A percentile compares a stretch with the other conserved stretches of the same genome.
These are phyloP conservation scores for Actenoides lindsayi DNA, from an alignment of 2,113 vertebrate genomes.

Conservation along the genomic window DNA sequence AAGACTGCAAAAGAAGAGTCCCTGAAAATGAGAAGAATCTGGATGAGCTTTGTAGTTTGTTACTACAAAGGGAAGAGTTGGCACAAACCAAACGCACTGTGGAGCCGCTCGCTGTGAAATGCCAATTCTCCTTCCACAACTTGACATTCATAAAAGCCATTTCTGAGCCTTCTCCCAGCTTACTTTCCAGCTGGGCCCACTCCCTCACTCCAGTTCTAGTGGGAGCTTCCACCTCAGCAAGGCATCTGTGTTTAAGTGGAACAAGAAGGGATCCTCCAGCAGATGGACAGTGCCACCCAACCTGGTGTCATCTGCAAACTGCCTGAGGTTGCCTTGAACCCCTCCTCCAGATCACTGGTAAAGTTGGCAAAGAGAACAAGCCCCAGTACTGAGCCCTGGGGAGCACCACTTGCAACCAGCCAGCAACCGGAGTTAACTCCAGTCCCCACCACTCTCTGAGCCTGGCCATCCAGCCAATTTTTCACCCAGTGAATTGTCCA, in stretches of 20 bases:
- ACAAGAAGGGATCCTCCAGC: background rate
- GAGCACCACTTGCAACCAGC: background rate
- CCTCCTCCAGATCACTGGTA: background rate
- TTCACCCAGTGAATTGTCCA: background rate
- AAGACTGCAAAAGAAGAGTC: background rate
- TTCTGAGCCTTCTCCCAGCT: background rate
- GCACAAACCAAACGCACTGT: background rate
- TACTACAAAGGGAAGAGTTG: slow-evolving; percentile 28
- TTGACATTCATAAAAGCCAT: background rate
- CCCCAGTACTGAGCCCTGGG: background rate
- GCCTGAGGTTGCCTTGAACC: background rate
- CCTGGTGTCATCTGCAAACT: background rate
- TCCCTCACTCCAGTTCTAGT: background rate
- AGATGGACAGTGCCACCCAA: background rate
- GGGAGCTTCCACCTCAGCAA: background rate
- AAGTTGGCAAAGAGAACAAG: background rate
- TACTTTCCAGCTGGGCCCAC: background rate
- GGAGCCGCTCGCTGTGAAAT: background rate
- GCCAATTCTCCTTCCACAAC: background rate
- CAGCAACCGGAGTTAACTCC: background rate
- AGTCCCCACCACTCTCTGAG: background rate
- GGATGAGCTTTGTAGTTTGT: background rate
- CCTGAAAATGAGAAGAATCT: background rate
- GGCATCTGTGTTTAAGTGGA: background rate
- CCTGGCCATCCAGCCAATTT: background rate